Base-by-base conservation (phyloP, 2,888 invertebrate genomes). In the Ennomos fuscantarius region DNA sequence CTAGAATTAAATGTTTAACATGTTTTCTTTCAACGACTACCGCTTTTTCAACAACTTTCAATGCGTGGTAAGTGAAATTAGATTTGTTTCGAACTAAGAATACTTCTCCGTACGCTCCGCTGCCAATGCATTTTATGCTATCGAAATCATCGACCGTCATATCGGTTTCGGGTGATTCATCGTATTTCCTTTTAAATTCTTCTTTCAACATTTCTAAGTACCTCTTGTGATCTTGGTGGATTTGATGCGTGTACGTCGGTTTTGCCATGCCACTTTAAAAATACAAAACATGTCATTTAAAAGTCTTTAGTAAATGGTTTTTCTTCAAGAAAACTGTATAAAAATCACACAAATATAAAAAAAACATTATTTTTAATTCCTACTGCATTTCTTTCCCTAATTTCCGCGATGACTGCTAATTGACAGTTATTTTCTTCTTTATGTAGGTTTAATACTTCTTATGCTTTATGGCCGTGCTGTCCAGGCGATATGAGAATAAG, bases 51-150 rank as follows among this genome's bases (percentile, higher is more conserved):
- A 99, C 93, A 50, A 97, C 94, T 92, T 99, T 99, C 93, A 98
- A 96, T 3, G 98, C 99, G 81, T 94, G 96, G 76, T 94, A 96
- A n/a, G 89, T 87, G 9, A 94, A 93, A 0, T 88, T 87, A 11
- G 79, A 76, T 86, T 94, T 96, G 71, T 96, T 94, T 83, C 93
- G 93, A 33, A 94, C 94, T 52, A 96, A 84, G 81, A 96, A 95
- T 10, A 99, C 98, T 68, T 96, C 94, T 3, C 98, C 98, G 81
- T 98, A 99, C 0, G 97, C 97, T 5, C 98, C 99, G 1, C 95
- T 95, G 0, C 98, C 98, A 43, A 99, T 91, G 0, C 96, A 96
- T 78, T 95, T 95, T 45, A 96, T 89, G 59, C 94, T 87, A 62
- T 96, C 95, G 78, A 95, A 98, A 74, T 97, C 95, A 2, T 94